Base-by-base conservation (phyloP, 2,113 vertebrate genomes). In the Anolis carolinensis region DNA sequence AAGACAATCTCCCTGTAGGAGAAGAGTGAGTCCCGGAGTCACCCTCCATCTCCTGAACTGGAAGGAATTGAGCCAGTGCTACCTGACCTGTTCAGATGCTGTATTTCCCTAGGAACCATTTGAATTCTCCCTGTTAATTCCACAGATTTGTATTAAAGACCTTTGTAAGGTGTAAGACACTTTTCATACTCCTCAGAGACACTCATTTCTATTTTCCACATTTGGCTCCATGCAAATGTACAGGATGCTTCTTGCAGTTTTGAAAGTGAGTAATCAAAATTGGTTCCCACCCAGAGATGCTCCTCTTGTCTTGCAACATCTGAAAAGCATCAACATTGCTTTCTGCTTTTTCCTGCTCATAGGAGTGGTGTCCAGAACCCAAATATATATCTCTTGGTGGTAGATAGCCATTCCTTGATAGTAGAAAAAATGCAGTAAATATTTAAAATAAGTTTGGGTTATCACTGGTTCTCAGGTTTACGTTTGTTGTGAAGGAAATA, bases 1-100 rank as follows among this genome's bases (percentile, higher is more conserved):
- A 99, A 90, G 99, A 99, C 94, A 99, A 99, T 86, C 96, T 99
- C 75, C 99, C 99, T 1, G 98, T 98, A 30, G 99, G 99, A 81
- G 99, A 99, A 9, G 99, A 99, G 83, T 99, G 96, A 99, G 1
- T 1, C 5, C 6, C 3, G 2, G 11, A 59, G 74, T 89, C 3
- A 0, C 2, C 79, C 25, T 79, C 23, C 5, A 25, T 59, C 65
- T 6, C 3, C 32, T 86, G 93, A 79, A 27, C 92, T 75, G 74
- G 36, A 82, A 90, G 81, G 87, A 86, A 92, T 44, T 86, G 83
- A 84, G 79, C 90, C 86, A 88, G 81, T 7, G 27, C 85, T 14
- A 21, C 78, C 89, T 91, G 95, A 95, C 95, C 95, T 73, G 81
- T 88, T 78, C 91, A 91, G 92, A 89, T 82, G 84, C 91, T 86